Evolutionary conservation across 2,888 invertebrate genomes (phyloP), one percentile per base, ranked within the genome.

Genomic region (Drosophila setosimentum): DNA sequence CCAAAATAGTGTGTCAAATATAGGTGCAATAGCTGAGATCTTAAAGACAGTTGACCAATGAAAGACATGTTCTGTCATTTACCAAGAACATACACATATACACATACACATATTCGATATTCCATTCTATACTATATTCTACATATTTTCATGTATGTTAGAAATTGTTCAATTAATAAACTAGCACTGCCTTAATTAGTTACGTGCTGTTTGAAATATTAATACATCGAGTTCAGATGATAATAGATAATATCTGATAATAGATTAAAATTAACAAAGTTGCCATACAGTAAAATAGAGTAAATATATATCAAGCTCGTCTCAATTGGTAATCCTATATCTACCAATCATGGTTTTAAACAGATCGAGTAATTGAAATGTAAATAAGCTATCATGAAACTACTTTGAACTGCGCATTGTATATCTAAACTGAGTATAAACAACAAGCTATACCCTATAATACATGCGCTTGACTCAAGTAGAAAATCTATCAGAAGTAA

Each of bases 141-240:
- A 35, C 11, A 40, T 40, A 40, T 40, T 11, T n/a, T 21, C n/a
- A 40, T 11, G 42, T 11, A 42, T n/a, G 37, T 29, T 29, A 10
- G n/a, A 29, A 40, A 29, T 55, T 13, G 32, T 10, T 51, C 18
- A 51, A 51, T 64, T 64, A 18, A 45, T 13, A 7, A 13, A 11
- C 10, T 18, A 18, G 32, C 54, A 16, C 5, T 18, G 13, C 10
- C 69, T 57, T 45, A 69, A 71, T 63, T 63, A 51, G 33, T 48
- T 29, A 57, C 69, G 50, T 69, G 50, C n/a, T 13, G 45, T 24
- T n/a, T 24, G 6, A 42, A n/a, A 32, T 45, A 32, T 11, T n/a
- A 27, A 16, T n/a, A 11, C 45, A 16, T 16, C 21, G 21, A 24
- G 2, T 5, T 24, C 21, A 8, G 21, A 24, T 24, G 7, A 24